Base-by-base conservation (phyloP, 2,888 invertebrate genomes). In the Hydropsyche betteni region DNA sequence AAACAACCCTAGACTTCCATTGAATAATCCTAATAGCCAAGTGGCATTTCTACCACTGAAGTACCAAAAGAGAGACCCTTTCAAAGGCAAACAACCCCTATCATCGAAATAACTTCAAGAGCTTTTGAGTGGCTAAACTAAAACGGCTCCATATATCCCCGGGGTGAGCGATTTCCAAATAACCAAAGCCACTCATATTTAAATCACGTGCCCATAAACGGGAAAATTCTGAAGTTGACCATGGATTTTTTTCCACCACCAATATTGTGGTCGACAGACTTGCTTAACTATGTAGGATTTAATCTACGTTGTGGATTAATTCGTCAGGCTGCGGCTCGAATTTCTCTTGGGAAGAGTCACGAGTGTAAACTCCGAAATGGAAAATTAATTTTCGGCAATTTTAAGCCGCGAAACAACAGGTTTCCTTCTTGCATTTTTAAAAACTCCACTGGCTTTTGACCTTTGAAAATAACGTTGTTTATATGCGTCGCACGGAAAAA, bases 261-360 rank as follows among this genome's bases (percentile, higher is more conserved):
- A n/a, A n/a, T 55, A 16, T 55, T 24, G 5, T 24, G 16, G 16
- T 58, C 4, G 16, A 14, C 6, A 55, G 16, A 58, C 16, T 58
- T 5, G 24, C 8, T 64, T 33, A 64, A 64, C 8, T 36, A 64
- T 64, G 24, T 34, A 64, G 34, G 36, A 24, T 64, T 64, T 64
- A 64, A 64, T 64, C 64, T 64, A 36, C 36, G 64, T 64, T 64
- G 34, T 36, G 64, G 64, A 64, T 64, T 64, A 64, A 64, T 64
- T 64, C 34, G 64, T 34, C 36, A 36, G 61, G 24, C 61, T 24
- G 58, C 4, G 24, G 14, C 16, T 16, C 16, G 36, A 33, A 64
- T 64, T 64, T 64, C 64, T 64, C 64, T 10, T 33, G 64, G 64
- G 64, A 34, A 34, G 36, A 5, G 24, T 64, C 5, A 3, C 64